These are phyloP conservation scores for Leptopilina drosophilae DNA, from an alignment of 2,888 invertebrate species.

Conservation along the genomic window DNA sequence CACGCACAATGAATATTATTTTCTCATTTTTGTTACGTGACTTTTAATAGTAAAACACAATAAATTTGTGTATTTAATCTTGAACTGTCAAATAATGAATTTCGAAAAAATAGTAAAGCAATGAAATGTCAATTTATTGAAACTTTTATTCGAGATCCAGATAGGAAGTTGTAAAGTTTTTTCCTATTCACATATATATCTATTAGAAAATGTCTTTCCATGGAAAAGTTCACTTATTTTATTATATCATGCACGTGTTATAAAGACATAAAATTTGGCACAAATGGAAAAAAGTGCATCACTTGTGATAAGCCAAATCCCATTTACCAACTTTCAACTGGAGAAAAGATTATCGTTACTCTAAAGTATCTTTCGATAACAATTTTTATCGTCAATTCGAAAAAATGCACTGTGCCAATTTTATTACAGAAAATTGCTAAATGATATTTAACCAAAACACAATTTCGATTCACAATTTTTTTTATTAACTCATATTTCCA, in stretches of 20 bases:
- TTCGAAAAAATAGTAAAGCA: no score
- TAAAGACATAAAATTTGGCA: constrained; percentile 9
- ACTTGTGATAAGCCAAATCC: neutral
- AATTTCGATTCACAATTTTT: no score
- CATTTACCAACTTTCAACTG: constrained; percentile 20
- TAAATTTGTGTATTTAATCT: no score
- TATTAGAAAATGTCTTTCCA: neutral
- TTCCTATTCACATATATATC: no score
- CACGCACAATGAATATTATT: neutral
- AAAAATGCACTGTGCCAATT: neutral
- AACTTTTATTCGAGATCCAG: neutral
- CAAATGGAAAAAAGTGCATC: neutral
- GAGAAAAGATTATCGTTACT: constrained; percentile 10
- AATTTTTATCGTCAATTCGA: neutral
- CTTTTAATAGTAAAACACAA: no score
- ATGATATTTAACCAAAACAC: neutral
- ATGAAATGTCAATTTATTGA: no score
- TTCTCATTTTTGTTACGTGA: no score
- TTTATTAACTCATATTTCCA: no score
- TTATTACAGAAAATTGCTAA: neutral
- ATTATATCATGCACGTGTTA: constrained; percentile 4
- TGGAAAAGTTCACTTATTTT: constrained; percentile 3
- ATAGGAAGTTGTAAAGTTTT: neutral
- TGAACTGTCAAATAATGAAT: no score
- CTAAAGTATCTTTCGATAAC: constrained; percentile 10